Percentiles rank a stretch among this genome's conserved stretches.
phyloP scores from a whole-genome alignment of 1,140 invertebrate genomes.

The Drosophila guanche region DNA sequence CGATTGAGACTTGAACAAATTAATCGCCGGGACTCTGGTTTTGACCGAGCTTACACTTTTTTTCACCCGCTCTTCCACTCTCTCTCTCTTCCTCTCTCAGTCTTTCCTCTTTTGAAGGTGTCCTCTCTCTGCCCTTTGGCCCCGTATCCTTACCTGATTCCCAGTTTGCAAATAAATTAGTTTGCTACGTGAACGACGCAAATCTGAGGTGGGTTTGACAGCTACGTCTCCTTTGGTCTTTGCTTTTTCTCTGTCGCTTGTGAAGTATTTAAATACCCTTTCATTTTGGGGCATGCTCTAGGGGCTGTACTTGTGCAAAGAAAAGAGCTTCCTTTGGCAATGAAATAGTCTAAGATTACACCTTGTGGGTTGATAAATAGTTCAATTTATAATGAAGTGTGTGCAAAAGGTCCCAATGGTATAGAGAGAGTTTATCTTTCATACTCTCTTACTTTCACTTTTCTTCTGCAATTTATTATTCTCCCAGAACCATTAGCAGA shows the following conservation, averaged over 20 bases:
- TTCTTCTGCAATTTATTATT: too few species aligned
- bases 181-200: slow-evolving; percentile 74
- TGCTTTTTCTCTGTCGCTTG: too few species aligned
- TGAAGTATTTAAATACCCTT: background rate
- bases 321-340: too few species aligned
- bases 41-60: slow-evolving; percentile 41
- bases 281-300: too few species aligned
- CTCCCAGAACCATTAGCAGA: too few species aligned
- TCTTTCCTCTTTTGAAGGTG: slow-evolving; percentile 22
- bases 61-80: slow-evolving; percentile 1
- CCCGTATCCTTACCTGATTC: slow-evolving; percentile 42
- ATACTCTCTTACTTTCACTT: too few species aligned
- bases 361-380: too few species aligned
- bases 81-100: background rate
- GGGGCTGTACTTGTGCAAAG: too few species aligned
- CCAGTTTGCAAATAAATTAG: slow-evolving; percentile 79
- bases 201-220: slow-evolving; percentile 80
- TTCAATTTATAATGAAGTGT: too few species aligned
- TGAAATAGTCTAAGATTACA: too few species aligned
- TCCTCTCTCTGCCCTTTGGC: slow-evolving; percentile 6
- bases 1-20: slow-evolving; percentile 76
- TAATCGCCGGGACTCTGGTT: slow-evolving; percentile 63
- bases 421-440: too few species aligned
- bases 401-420: too few species aligned
- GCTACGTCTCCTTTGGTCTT: slow-evolving; percentile 12